Conservation (phyloP, 2,113 vertebrate species). For the Perognathus longimembris region DNA sequence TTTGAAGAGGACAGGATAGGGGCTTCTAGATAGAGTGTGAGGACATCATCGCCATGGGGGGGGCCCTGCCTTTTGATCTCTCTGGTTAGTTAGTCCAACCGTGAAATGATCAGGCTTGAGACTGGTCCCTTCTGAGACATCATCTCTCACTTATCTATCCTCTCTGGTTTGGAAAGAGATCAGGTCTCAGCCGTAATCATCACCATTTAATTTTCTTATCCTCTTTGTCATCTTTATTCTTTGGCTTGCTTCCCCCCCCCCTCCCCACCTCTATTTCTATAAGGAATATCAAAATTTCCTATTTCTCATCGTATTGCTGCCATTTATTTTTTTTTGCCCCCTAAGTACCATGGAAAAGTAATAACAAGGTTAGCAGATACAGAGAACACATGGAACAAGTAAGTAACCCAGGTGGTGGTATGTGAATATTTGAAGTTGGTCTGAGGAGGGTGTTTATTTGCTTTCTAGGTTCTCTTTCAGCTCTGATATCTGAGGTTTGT, state of each 20-base stretch:
- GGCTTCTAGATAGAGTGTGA: not conserved
- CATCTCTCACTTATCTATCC: not conserved
- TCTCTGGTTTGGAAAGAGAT: not conserved
- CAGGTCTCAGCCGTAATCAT: not conserved
- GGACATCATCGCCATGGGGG: not conserved
- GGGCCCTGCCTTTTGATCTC: not conserved
- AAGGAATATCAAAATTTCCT: conserved; percentile 12
- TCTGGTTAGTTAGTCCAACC: not conserved
- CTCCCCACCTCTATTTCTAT: not conserved
- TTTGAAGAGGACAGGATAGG: conserved; percentile 20
- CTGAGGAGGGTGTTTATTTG: not conserved
- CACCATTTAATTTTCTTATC: conserved; percentile 5
- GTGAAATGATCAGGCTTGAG: not conserved
- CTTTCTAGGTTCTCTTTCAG: not conserved
- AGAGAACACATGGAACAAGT: not conserved
- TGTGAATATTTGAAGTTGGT: not conserved
- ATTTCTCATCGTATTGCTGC: not conserved
- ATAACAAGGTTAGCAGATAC: conserved; percentile 4
- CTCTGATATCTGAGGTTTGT: not conserved
- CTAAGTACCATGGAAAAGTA: no score
- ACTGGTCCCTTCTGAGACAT: not conserved
- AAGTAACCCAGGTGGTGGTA: not conserved
- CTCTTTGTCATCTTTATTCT: conserved; percentile 39
- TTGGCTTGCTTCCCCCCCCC: not conserved
- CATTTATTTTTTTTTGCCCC: not conserved